Evolutionary conservation across 2,888 invertebrate species (phyloP).

Genomic region (Aquatica leii): DNA sequence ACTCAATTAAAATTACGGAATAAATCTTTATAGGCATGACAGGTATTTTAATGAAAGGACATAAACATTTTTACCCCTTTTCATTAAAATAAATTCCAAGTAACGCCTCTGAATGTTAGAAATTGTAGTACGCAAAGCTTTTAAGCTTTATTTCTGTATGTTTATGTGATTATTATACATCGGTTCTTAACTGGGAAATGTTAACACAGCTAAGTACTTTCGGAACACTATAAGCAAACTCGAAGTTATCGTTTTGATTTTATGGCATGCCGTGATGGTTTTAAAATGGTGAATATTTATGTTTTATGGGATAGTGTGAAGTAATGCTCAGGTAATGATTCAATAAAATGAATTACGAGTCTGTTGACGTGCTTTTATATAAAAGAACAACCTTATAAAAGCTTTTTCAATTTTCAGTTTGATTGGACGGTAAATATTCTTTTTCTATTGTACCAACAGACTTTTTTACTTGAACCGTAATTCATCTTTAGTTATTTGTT

Average conservation of each 20-base stretch:
- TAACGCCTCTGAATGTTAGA: conserved; percentile 18
- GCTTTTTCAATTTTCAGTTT: conserved; percentile 13
- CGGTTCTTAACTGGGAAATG: conserved; percentile 18
- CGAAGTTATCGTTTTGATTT: conserved; percentile 27
- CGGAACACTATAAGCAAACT: conserved; percentile 18
- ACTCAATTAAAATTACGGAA: conserved; percentile 6
- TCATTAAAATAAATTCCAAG: conserved; percentile 16
- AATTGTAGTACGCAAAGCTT: conserved; percentile 7
- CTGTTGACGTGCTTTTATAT: conserved; percentile 19
- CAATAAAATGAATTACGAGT: conserved; percentile 39
- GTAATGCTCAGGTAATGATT: conserved; percentile 36
- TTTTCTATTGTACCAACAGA: too few relatives aligned
- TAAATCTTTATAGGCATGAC: conserved; percentile 7
- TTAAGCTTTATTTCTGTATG: conserved; percentile 22
- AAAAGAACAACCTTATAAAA: conserved; percentile 16
- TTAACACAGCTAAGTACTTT: conserved; percentile 23
- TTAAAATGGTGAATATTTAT: conserved; percentile 35
- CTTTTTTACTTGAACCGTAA: too few relatives aligned
- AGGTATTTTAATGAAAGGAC: conserved; percentile 10
- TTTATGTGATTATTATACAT: conserved; percentile 26
- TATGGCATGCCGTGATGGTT: conserved; percentile 28
- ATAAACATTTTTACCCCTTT: conserved; percentile 14
- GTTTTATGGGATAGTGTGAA: conserved; percentile 36
- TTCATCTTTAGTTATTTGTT: too few relatives aligned
- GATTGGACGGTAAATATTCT: conserved; percentile 4